Conservation (phyloP, 2,797 vertebrate species). For the Pteronotus mesoamericanus region DNA sequence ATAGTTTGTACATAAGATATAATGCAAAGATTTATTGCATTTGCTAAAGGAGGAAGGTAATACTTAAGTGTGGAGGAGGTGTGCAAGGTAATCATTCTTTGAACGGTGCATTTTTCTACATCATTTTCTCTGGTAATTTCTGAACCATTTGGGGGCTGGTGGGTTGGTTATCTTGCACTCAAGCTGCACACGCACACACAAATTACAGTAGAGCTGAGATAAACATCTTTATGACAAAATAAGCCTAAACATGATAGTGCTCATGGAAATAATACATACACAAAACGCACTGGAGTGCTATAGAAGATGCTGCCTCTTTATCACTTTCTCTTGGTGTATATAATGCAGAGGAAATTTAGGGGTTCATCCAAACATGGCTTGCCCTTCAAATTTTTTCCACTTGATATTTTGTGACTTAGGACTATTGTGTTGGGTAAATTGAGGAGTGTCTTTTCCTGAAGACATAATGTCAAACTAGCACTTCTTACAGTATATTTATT, state of each 20-base stretch:
- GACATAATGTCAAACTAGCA: background rate
- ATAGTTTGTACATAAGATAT: background rate
- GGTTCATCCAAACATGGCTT: background rate
- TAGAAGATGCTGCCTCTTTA: background rate
- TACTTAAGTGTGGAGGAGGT: background rate
- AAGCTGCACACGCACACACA: background rate
- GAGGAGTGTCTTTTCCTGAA: conserved; percentile 1
- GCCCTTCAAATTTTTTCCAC: background rate
- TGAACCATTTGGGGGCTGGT: background rate
- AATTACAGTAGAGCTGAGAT: background rate
- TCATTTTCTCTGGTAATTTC: background rate
- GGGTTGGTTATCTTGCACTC: background rate
- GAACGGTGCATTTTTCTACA: background rate
- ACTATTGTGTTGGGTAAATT: background rate
- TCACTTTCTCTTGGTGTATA: background rate
- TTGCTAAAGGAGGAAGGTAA: background rate
- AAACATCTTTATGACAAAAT: background rate
- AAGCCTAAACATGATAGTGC: background rate
- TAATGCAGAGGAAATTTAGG: background rate
- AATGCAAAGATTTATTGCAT: background rate
- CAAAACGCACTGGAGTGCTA: background rate
- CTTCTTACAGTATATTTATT: background rate
- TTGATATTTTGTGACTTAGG: conserved; percentile 3
- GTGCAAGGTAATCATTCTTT: background rate
- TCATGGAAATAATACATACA: background rate